Conservation (phyloP, 2,113 vertebrate species). For the Python bivittatus region DNA sequence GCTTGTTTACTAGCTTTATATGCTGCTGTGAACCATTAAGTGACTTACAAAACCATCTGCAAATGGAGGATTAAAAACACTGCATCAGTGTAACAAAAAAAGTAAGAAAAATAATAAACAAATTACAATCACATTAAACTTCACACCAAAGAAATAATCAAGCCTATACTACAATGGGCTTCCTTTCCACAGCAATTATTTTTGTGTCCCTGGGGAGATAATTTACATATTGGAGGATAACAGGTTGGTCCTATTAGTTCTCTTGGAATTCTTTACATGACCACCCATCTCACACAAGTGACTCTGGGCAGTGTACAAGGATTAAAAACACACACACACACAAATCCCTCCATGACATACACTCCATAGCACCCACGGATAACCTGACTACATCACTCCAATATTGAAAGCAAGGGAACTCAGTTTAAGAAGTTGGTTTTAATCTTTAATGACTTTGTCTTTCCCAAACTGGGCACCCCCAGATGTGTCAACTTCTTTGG, state of each 20-base stretch:
- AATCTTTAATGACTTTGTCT: neutral
- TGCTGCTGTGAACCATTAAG: neutral
- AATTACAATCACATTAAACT: neutral
- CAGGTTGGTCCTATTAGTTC: neutral
- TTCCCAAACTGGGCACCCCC: neutral
- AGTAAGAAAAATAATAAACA: neutral
- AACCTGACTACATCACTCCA: neutral
- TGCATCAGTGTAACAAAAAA: neutral
- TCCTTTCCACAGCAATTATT: neutral
- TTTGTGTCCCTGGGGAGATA: neutral
- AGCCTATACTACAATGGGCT: neutral
- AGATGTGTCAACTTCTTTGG: neutral
- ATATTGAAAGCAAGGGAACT: neutral
- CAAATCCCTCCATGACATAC: neutral
- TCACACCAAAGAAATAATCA: neutral
- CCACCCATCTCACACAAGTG: neutral
- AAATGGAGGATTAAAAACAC: neutral
- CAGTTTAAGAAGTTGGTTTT: neutral
- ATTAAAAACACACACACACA: neutral
- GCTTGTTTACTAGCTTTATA: neutral
- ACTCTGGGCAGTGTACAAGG: neutral
- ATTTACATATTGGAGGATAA: neutral
- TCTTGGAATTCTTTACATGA: neutral
- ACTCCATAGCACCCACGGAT: neutral
- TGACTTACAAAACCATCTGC: neutral